phyloP scores from a whole-genome alignment of 1,140 invertebrate species.

The Bradynema listronoti region DNA sequence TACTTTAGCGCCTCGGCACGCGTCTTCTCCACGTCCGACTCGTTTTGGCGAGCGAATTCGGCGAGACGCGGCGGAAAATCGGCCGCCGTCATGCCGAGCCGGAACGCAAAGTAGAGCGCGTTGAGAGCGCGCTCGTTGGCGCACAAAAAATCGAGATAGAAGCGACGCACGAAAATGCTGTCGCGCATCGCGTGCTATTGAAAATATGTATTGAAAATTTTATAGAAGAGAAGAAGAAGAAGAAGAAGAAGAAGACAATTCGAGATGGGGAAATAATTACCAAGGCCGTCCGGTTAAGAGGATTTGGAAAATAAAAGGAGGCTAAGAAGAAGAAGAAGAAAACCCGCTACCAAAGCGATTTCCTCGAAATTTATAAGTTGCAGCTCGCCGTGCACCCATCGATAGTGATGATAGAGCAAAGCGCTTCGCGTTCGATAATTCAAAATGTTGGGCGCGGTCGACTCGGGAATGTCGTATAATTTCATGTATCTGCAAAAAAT shows the following conservation, averaged over 20 bases:
- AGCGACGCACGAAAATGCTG: neutral
- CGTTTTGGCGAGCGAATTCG: neutral
- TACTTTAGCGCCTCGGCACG: neutral
- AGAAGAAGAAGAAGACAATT: too few species aligned
- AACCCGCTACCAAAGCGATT: conserved; percentile 18
- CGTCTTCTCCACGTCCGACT: neutral
- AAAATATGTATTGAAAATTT: too few species aligned
- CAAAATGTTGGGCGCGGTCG: conserved; percentile 19
- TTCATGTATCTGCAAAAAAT: conserved; percentile 9
- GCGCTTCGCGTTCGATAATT: conserved; percentile 5
- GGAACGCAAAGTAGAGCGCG: conserved; percentile 3
- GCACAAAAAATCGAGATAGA: conserved; percentile 1
- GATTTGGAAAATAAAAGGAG: too few species aligned
- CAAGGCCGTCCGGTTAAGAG: too few species aligned
- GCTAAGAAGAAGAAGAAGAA: too few species aligned
- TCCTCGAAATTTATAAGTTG: conserved; percentile 15
- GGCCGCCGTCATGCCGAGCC: neutral
- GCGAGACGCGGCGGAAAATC: neutral
- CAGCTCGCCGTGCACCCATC: neutral
- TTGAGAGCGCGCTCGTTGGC: too few species aligned
- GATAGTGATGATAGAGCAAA: conserved; percentile 13
- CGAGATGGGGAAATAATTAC: too few species aligned
- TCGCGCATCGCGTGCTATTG: conserved; percentile 5
- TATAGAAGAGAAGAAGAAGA: too few species aligned
- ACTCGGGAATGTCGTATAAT: conserved; percentile 9